Evolutionary conservation across 92 coral and sea anemone species (phyloP), one percentile per base, ranked within the genome.

Genomic region (Montipora capitata): DNA sequence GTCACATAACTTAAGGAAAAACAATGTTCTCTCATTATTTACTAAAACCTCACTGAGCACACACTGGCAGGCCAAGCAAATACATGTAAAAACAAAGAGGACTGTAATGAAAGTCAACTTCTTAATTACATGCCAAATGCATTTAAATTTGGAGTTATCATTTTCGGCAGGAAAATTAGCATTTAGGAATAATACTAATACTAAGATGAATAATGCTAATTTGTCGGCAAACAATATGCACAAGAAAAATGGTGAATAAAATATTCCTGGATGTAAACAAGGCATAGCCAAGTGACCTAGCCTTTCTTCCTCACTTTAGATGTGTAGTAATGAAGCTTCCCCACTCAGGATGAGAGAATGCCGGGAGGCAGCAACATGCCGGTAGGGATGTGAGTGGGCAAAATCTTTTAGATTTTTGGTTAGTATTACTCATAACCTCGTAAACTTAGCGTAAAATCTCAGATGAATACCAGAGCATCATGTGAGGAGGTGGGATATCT

Each of bases 401-500:
- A 56, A 9, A 27, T 54, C 80, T 20, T 75, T 54, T 56, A 49
- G 79, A 74, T 18, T 74, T 74, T 16, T 16, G 45, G 79, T 74
- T 14, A 63, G 20, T 17, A 63, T 20, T 20, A 3, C 41, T 66
- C 42, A 66, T 40, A 35, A 56, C 52, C 2, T 76, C 67, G 80
- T 54, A 76, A 59, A 59, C 81, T 35, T 77, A 77, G 15, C 16
- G 70, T 59, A 77, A 77, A 59, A 77, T 77, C 70, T 77, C 14
- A 57, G 59, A 78, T 42, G 82, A 61, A 42, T 41, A 59, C 68
- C 35, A 77, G 81, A 61, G 40, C 40, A 77, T 77, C 81, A 77
- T 10, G 67, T 11, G 4, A 54, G 48, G 48, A 3, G 79, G 79
- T 12, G 79, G 79, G 66, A 54, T 27, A 8, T 39, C 18, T 52